These are phyloP conservation scores for Martes martes DNA, from an alignment of 2,113 vertebrate genomes.

Conservation along the genomic window DNA sequence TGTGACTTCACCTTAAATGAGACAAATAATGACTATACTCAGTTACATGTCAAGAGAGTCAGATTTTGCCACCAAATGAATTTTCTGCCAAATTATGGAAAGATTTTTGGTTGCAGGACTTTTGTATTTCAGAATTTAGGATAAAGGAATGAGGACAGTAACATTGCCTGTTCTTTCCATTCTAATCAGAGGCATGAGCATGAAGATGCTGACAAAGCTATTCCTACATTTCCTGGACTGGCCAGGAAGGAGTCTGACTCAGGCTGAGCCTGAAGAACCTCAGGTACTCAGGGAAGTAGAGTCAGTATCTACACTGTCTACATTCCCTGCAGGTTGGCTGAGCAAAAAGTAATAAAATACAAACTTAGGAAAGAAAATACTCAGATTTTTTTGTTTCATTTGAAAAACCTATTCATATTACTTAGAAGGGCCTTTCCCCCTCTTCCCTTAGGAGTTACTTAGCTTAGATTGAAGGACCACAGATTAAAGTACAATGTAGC, in stretches of 20 bases:
- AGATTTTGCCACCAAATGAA: neutral
- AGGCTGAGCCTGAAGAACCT: neutral
- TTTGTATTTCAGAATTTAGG: neutral
- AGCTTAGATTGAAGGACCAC: neutral
- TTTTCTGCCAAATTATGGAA: neutral
- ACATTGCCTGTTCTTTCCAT: neutral
- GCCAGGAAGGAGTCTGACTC: neutral
- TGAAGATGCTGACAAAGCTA: neutral
- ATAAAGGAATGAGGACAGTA: neutral
- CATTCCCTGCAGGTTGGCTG: neutral
- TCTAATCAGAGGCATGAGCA: neutral
- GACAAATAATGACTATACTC: no score
- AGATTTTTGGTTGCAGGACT: neutral
- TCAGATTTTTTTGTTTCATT: neutral
- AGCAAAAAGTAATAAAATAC: conserved; percentile 19
- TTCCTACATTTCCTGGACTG: neutral
- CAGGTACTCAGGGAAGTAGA: neutral
- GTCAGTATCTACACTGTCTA: neutral
- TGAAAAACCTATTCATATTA: neutral
- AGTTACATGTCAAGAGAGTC: neutral
- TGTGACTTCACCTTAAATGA: neutral
- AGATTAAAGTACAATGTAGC: conserved; percentile 12
- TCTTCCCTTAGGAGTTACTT: conserved; percentile 37
- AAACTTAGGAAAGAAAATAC: neutral
- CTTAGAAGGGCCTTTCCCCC: neutral